phyloP scores from a whole-genome alignment of 1,140 invertebrate genomes.

The Ooceraea biroi region DNA sequence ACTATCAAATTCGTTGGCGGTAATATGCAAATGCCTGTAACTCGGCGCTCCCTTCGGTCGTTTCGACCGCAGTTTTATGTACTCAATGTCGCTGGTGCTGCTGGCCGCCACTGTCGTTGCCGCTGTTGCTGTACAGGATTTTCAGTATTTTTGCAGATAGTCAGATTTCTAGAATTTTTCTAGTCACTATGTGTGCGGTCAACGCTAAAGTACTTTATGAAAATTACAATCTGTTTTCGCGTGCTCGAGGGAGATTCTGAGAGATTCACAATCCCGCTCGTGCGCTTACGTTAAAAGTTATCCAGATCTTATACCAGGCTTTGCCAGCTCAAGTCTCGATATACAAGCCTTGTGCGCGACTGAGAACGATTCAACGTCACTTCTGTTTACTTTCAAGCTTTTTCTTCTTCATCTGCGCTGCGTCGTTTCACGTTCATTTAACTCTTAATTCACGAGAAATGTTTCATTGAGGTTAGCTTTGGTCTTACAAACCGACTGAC shows the following conservation, averaged over 20 bases:
- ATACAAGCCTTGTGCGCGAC: background rate
- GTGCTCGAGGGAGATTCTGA: constrained; percentile 11
- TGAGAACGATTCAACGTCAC: constrained; percentile 18
- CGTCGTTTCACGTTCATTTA: background rate
- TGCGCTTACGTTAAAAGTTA: constrained; percentile 11
- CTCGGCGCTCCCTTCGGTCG: constrained; percentile 33
- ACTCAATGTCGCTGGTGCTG: constrained; percentile 21
- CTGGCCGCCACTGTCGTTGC: constrained; percentile 3
- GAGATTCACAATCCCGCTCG: constrained; percentile 24
- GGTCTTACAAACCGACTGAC: background rate
- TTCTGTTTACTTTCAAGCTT: background rate
- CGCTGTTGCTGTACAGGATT: background rate
- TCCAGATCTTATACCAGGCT: background rate
- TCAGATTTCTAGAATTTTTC: constrained; percentile 50
- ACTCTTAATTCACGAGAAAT: background rate
- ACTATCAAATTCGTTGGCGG: constrained; percentile 11
- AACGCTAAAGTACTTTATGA: constrained; percentile 24
- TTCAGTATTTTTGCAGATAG: constrained; percentile 29
- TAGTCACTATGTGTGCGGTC: background rate
- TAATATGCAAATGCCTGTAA: constrained; percentile 32
- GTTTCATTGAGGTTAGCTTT: background rate
- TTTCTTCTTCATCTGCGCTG: background rate
- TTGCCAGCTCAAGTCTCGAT: background rate
- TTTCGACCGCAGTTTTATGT: constrained; percentile 24
- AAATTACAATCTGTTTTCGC: constrained; percentile 38